These are phyloP conservation scores for Tympanuchus pallidicinctus DNA, from an alignment of 2,113 vertebrate species.

Conservation along the genomic window DNA sequence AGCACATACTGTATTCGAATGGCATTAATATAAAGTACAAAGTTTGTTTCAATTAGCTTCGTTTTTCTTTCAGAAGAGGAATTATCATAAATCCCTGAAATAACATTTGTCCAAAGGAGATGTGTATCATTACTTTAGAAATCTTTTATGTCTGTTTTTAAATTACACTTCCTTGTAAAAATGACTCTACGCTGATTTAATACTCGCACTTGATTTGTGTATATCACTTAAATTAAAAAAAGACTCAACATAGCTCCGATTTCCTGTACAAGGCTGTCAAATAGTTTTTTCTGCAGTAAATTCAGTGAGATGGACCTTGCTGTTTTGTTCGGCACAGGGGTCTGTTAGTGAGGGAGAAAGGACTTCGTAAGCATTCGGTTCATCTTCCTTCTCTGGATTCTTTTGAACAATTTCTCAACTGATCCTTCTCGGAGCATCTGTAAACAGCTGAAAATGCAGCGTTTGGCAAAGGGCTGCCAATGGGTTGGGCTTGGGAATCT, in stretches of 20 bases:
- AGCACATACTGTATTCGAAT: constrained; percentile 72
- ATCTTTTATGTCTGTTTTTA: constrained; percentile 67
- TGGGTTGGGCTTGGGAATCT: not conserved
- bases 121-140: constrained; percentile 66
- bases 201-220: constrained; percentile 73
- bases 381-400: constrained; percentile 31
- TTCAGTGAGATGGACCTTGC: constrained; percentile 45
- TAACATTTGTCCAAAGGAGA: constrained; percentile 76
- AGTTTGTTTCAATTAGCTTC: constrained; percentile 81
- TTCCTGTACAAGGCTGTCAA: constrained; percentile 73
- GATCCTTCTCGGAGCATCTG: not conserved
- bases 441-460: constrained; percentile 30
- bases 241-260: constrained; percentile 30
- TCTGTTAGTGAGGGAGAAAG: not conserved
- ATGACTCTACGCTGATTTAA: constrained; percentile 72
- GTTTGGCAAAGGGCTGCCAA: not conserved
- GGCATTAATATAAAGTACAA: constrained; percentile 74
- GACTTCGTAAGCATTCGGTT: constrained; percentile 42
- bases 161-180: constrained; percentile 76
- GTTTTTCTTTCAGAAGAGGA: constrained; percentile 77
- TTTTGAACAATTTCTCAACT: constrained; percentile 40
- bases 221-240: constrained; percentile 72
- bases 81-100: constrained; percentile 82
- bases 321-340: not conserved
- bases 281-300: constrained; percentile 57